Evolutionary conservation across 1,140 invertebrate species (phyloP), one percentile per base, ranked within the genome.

Genomic region (Drosophila tani): DNA sequence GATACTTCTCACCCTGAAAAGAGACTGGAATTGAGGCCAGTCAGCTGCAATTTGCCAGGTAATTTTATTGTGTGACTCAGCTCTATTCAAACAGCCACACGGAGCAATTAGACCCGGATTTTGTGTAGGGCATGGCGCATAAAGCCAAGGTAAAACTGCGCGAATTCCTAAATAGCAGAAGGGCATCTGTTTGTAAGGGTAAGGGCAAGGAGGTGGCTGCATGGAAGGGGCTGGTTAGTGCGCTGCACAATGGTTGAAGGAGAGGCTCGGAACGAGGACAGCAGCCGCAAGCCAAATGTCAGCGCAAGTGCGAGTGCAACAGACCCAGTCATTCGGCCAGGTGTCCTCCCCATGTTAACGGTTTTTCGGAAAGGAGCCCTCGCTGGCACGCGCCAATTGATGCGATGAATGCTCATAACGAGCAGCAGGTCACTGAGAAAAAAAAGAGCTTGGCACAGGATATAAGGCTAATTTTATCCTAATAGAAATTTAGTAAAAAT

Each of bases 401-500:
- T 80, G 71, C 57, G 47, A 73, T 77, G 75, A 88, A 79, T 83
- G 83, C 71, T 86, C 83, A 88, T 86, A 86, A 88, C 84, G 45
- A 80, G 68, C 57, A 51, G 56, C 5, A 29, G 24, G 17, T 19
- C 45, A 73, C 45, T 66, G 63, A 2, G 43, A 35, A 47, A 38
- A 53, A 46, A 70, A 1, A 29, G 19, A n/a, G 14, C 2, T 1
- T 55, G 17, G 43, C 3, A 2, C 0, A 35, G 17, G 4, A 35
- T 19, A 14, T 4, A 53, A 0, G 6, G 5, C 1, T 15, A 19
- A 14, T 19, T 5, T 19, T 55, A 21, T 15, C 0, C 6, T 38
- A 38, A 38, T 38, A 0, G 12, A 14, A 4, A 14, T 14, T 38
- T 14, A 14, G 9, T 11, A 38, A 14, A 38, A 38, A 5, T 1